phyloP scores from a whole-genome alignment of 2,797 vertebrate species.

The Spheniscus humboldti region DNA sequence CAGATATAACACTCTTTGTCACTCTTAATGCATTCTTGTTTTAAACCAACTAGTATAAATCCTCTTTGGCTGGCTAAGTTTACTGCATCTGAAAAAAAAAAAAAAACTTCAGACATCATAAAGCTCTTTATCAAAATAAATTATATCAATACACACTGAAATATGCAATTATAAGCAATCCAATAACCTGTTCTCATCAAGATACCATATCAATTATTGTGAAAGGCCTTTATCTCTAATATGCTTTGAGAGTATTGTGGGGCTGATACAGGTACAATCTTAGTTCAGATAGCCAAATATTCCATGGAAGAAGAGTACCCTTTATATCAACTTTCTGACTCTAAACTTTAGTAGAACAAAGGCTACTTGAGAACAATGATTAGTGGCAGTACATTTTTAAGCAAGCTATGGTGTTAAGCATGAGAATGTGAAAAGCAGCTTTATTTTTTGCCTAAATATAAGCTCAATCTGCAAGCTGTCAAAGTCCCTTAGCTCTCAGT shows the following conservation, averaged over 20 bases:
- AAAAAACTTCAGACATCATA: background rate
- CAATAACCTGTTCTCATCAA: background rate
- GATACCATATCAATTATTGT: background rate
- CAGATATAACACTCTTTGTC: background rate
- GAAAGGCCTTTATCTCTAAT: background rate
- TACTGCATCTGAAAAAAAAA: background rate
- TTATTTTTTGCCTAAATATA: background rate
- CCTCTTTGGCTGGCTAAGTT: background rate
- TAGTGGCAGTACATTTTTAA: background rate
- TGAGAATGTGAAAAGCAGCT: background rate
- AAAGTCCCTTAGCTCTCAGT: background rate
- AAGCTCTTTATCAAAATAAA: background rate
- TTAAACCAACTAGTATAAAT: background rate
- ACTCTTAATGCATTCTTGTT: background rate
- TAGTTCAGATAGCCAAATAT: background rate
- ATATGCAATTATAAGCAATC: background rate
- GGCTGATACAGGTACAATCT: background rate
- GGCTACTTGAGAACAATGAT: background rate
- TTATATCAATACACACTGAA: background rate
- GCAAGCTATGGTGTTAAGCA: background rate
- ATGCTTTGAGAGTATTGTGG: background rate
- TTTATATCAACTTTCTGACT: background rate
- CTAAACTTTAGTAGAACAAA: background rate
- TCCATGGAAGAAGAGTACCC: background rate
- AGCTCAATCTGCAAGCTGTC: background rate